A percentile compares a stretch with the other conserved stretches of the same genome.
Evolutionary conservation across 2,888 invertebrate species (phyloP).

Genomic region (Amphipoea lucens): DNA sequence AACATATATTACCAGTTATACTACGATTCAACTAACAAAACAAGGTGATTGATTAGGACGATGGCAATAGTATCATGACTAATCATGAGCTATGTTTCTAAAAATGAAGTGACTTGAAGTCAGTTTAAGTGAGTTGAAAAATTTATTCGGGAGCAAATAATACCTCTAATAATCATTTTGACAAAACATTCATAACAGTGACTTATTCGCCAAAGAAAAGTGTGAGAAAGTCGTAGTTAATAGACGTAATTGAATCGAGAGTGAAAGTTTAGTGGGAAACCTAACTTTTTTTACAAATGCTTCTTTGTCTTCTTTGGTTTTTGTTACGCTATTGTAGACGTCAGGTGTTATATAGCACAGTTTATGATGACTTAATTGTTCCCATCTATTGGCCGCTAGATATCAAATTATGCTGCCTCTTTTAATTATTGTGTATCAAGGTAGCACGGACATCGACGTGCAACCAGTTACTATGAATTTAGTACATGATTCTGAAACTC

Average conservation of each 20-base stretch:
- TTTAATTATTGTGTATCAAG: neutral
- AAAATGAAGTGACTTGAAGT: conserved; percentile 1
- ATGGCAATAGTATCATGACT: neutral
- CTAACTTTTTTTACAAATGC: conserved; percentile 68
- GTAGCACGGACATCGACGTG: neutral
- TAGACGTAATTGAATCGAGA: conserved; percentile 79
- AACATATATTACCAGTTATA: neutral
- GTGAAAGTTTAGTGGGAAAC: conserved; percentile 83
- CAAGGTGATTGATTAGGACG: neutral
- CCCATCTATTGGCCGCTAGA: neutral
- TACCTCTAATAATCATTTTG: neutral
- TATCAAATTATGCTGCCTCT: neutral
- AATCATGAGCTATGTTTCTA: neutral
- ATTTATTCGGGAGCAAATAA: conserved; percentile 14
- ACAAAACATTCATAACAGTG: conserved; percentile 44
- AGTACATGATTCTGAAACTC: neutral
- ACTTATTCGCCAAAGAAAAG: conserved; percentile 68
- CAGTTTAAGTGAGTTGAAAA: neutral
- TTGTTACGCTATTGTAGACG: conserved; percentile 54
- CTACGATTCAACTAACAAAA: neutral
- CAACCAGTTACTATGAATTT: neutral
- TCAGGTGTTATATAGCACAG: conserved; percentile 31
- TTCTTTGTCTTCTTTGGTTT: conserved; percentile 70
- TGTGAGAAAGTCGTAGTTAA: conserved; percentile 82
- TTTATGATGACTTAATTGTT: conserved; percentile 35